Evolutionary conservation across 2,113 vertebrate species (phyloP).

Genomic region (Heptranchias perlo): DNA sequence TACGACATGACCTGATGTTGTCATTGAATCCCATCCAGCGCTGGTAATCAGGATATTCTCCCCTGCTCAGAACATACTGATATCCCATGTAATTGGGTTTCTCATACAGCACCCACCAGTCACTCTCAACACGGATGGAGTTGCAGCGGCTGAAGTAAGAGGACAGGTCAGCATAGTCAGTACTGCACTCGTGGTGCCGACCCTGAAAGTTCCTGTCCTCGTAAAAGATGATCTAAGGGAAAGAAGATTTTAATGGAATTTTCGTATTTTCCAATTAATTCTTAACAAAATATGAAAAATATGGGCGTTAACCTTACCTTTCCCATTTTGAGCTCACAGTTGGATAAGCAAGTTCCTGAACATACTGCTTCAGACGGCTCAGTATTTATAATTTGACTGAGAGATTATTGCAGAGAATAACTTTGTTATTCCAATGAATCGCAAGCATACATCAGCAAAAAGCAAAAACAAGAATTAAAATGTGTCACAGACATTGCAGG

Average conservation of each 20-base stretch:
- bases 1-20: slow-evolving; percentile 40
- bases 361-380: neutral
- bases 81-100: slow-evolving; percentile 47
- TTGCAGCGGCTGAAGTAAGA: slow-evolving; percentile 42
- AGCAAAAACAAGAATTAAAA: neutral
- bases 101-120: slow-evolving; percentile 56
- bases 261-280: neutral
- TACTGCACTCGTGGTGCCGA: slow-evolving; percentile 40
- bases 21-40: slow-evolving; percentile 43
- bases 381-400: neutral
- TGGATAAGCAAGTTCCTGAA: neutral
- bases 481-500: neutral
- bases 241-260: neutral
- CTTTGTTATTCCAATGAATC: slow-evolving; percentile 1
- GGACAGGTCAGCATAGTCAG: slow-evolving; percentile 40
- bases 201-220: slow-evolving; percentile 42
- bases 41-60: slow-evolving; percentile 42
- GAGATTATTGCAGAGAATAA: neutral
- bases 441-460: neutral
- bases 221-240: slow-evolving; percentile 40
- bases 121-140: slow-evolving; percentile 41
- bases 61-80: slow-evolving; percentile 41
- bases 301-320: neutral
- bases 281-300: neutral
- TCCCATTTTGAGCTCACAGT: neutral